Evolutionary conservation across 2,113 vertebrate species (phyloP).

Genomic region (Malurus melanocephalus): DNA sequence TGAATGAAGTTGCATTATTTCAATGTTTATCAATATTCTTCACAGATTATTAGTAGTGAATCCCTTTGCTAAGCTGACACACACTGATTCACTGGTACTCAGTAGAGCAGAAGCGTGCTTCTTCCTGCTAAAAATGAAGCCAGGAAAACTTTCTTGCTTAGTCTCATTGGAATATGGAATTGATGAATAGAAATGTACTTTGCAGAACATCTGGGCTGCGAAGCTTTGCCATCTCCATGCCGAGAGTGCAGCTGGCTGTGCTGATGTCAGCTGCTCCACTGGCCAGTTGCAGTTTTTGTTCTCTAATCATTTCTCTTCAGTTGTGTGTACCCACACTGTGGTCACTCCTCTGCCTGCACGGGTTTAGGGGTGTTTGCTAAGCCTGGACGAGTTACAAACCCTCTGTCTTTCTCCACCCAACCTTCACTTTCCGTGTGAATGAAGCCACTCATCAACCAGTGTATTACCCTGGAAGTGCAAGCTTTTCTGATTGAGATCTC

Average conservation of each 20-base stretch:
- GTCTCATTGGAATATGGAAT: not conserved
- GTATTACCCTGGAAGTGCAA: not conserved
- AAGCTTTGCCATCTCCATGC: not conserved
- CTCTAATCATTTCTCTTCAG: not conserved
- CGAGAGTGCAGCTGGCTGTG: not conserved
- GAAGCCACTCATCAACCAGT: not conserved
- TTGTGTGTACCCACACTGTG: not conserved
- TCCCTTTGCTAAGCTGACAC: not conserved
- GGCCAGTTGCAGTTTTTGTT: not conserved
- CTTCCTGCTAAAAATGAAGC: not conserved
- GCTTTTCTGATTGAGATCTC: not conserved
- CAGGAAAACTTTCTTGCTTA: not conserved
- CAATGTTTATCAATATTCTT: not conserved
- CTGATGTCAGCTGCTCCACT: not conserved
- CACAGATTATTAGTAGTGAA: not conserved
- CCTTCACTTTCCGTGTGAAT: not conserved
- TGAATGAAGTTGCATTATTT: not conserved
- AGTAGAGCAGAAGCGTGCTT: not conserved
- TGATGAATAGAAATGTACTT: conserved; percentile 35
- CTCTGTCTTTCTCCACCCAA: not conserved
- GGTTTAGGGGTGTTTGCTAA: not conserved
- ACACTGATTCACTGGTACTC: not conserved
- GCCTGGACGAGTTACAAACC: not conserved
- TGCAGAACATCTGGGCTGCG: conserved; percentile 16
- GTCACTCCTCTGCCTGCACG: not conserved